These are phyloP conservation scores for Nebria brevicollis DNA, from an alignment of 2,888 invertebrate genomes.

Conservation along the genomic window DNA sequence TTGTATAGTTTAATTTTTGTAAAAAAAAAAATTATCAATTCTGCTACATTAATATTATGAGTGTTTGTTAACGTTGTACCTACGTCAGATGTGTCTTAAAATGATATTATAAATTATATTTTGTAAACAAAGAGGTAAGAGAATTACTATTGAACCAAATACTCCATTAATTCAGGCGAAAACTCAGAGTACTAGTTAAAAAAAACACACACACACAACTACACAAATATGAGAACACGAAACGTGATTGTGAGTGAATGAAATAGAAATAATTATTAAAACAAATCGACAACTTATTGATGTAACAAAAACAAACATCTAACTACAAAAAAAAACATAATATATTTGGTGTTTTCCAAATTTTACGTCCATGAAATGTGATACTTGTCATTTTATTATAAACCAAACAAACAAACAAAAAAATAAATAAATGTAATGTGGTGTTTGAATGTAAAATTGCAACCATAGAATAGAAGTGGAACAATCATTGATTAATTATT, in stretches of 20 bases:
- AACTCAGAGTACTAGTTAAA: conserved; percentile 31
- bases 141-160: conserved; percentile 38
- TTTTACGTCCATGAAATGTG: conserved; percentile 47
- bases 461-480: background rate
- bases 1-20: conserved; percentile 46
- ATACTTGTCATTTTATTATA: conserved; percentile 45
- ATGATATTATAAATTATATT: conserved; percentile 43
- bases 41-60: conserved; percentile 37
- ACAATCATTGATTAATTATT: conserved; percentile 9
- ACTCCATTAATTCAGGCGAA: conserved; percentile 42
- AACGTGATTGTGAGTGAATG: background rate
- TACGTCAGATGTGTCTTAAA: conserved; percentile 59
- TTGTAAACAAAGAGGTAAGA: conserved; percentile 38
- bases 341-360: conserved; percentile 45
- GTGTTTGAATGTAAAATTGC: conserved; percentile 23
- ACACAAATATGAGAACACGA: background rate
- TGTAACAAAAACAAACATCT: background rate
- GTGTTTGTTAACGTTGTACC: conserved; percentile 55
- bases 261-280: background rate
- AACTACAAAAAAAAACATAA: conserved; percentile 16
- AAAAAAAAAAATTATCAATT: conserved; percentile 40
- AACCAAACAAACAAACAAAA: conserved; percentile 7
- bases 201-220: background rate
- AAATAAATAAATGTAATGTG: conserved; percentile 33
- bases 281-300: background rate